phyloP scores from a whole-genome alignment of 2,113 vertebrate species.

The Dromaius novaehollandiae region DNA sequence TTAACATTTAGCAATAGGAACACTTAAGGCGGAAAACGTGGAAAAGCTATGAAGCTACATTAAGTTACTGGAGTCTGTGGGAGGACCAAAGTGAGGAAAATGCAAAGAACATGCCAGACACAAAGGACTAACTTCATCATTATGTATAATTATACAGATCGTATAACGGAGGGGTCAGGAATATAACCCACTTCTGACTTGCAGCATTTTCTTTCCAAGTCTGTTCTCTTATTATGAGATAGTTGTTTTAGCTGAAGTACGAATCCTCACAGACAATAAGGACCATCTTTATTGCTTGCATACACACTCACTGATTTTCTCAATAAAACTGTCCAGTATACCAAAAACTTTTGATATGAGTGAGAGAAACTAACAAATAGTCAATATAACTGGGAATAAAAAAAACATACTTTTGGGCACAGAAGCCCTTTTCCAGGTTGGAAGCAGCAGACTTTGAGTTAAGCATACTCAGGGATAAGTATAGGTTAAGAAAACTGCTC shows the following conservation, averaged over 20 bases:
- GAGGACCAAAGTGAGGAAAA: neutral
- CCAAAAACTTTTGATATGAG: neutral
- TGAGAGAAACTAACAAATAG: neutral
- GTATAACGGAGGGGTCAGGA: neutral
- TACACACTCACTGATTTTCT: neutral
- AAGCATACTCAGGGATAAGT: neutral
- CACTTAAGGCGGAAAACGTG: neutral
- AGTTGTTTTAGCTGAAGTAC: neutral
- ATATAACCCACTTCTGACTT: neutral
- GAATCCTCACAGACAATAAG: neutral
- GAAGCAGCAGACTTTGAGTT: neutral
- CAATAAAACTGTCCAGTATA: neutral
- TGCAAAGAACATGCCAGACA: neutral
- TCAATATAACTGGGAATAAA: neutral
- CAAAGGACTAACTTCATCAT: neutral
- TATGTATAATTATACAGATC: slow-evolving; percentile 12
- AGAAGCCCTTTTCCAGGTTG: neutral
- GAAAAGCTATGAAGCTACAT: neutral
- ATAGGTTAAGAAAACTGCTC: neutral
- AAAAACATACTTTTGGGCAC: neutral
- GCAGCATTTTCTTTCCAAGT: neutral
- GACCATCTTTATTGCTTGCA: neutral
- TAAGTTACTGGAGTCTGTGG: neutral
- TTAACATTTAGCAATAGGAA: neutral
- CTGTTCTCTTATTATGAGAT: neutral